Base-by-base conservation (phyloP, 2,797 vertebrate genomes). In the Ceryle rudis region DNA sequence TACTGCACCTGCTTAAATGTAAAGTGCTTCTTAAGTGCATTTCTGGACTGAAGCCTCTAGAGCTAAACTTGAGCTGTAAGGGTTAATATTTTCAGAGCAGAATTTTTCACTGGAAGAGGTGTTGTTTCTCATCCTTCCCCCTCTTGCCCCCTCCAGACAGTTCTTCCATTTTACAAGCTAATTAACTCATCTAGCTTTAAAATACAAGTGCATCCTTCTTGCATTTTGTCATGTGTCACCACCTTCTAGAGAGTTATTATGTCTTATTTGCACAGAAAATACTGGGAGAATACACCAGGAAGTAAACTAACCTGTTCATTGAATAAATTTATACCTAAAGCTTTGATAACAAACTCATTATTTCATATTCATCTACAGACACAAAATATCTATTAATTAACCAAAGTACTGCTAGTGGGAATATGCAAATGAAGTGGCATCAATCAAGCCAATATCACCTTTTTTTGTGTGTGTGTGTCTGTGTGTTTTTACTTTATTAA, bases 341-440 rank as follows among this genome's bases (percentile, higher is more conserved):
- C 72, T 72, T 79, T 74, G 22, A 10, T 23, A 78, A 44, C 65
- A 94, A 83, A n/a, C n/a, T 42, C 60, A 10, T 94, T 92, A 67
- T 91, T 95, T 90, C 54, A 41, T 54, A 58, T 71, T 79, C 80
- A 77, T 47, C 89, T 58, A 8, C 37, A 74, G 86, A 62, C 44
- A 86, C 69, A 44, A 92, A 81, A 87, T 73, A 83, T 1, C 7
- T 91, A 75, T 92, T 95, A 95, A 96, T 97, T 95, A 95, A 87
- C 84, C 46, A 61, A 89, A 81, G 81, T 83, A 72, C 66, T 74
- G 93, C 79, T 81, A 7, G 72, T 89, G 81, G 93, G 52, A 81
- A 89, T 71, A 93, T 95, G 94, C 78, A 96, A 95, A 95, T 85
- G 74, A 93, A 79, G 61, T 21, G n/a, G 35, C 49, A 92, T 95